Evolutionary conservation across 2,113 vertebrate genomes (phyloP), one percentile per base, ranked within the genome.

Genomic region (Barbus barbus): DNA sequence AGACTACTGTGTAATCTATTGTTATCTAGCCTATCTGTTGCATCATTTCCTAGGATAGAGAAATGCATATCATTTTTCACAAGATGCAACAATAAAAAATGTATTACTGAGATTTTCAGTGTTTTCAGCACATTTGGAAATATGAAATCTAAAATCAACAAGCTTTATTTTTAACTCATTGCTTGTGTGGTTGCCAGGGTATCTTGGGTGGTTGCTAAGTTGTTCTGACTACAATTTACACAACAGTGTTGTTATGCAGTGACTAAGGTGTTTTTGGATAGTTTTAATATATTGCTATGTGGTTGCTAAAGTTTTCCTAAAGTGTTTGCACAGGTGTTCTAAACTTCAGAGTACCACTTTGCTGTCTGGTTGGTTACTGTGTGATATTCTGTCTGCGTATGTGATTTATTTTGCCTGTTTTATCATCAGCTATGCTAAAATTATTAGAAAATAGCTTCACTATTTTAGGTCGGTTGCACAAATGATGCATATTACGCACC

Each of bases 391-490:
- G 5, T 48, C 3, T 48, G 9, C 26, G 3, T 73, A 12, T 46
- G 8, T 73, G 48, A 14, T 46, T 69, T 18, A 69, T n/a, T n/a
- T n/a, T n/a, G n/a, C n/a, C n/a, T n/a, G n/a, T n/a, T n/a, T n/a
- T n/a, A n/a, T n/a, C n/a, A n/a, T 72, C 12, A 5, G 38, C 11
- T 13, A 56, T 7, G 11, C n/a, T 44, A 24, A 72, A 24, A 72
- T 44, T n/a, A n/a, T n/a, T 71, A 2, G 26, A 31, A 75, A 75
- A 48, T 44, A 51, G n/a, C 38, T 26, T 41, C 71, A 44, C 38
- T 73, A 46, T 26, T 73, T 73, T 71, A 71, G 67, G 33, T 38
- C 65, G 22, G 20, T 44, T 72, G 69, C 69, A 72, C 36, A 73
- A 46, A 26, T n/a, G 12, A 44, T 72, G 11, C 22, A 24, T 44